These are phyloP conservation scores for Antechinus flavipes DNA, from an alignment of 2,113 vertebrate genomes.

Conservation along the genomic window DNA sequence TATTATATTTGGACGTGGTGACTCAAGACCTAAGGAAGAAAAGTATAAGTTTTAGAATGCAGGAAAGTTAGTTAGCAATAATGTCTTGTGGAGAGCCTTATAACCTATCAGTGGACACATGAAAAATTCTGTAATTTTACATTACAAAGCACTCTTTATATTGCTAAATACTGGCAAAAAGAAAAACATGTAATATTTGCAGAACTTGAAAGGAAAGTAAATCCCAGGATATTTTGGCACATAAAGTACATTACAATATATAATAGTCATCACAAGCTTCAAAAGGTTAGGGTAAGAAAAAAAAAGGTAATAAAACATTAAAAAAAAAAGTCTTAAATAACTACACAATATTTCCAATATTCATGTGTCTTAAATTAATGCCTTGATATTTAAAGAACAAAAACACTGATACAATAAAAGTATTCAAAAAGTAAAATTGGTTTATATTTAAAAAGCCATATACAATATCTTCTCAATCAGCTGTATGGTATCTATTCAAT, in stretches of 20 bases:
- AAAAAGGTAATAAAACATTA: not conserved
- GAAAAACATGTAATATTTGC: not conserved
- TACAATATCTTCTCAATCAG: not conserved
- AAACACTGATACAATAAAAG: not conserved
- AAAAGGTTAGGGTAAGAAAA: not conserved
- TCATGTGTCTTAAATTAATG: not conserved
- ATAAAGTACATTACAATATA: not conserved
- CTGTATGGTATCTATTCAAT: not conserved
- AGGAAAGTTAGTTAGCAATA: constrained; percentile 43
- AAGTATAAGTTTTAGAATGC: constrained; percentile 19
- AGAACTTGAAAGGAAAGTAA: not conserved
- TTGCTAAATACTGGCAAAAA: not conserved
- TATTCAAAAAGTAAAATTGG: not conserved
- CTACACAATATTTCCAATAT: not conserved
- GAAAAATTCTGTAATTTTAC: not conserved
- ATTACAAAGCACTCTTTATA: not conserved
- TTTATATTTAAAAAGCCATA: not conserved
- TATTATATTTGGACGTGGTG: constrained; percentile 94
- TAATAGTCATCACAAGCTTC: not conserved
- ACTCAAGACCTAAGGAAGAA: constrained; percentile 92
- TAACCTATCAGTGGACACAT: not conserved
- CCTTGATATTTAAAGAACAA: not conserved
- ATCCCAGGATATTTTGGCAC: not conserved
- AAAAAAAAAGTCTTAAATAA: not conserved
- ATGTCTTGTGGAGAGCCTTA: not conserved